Conservation (phyloP, 2,888 invertebrate species). For the Drosophila birchii region DNA sequence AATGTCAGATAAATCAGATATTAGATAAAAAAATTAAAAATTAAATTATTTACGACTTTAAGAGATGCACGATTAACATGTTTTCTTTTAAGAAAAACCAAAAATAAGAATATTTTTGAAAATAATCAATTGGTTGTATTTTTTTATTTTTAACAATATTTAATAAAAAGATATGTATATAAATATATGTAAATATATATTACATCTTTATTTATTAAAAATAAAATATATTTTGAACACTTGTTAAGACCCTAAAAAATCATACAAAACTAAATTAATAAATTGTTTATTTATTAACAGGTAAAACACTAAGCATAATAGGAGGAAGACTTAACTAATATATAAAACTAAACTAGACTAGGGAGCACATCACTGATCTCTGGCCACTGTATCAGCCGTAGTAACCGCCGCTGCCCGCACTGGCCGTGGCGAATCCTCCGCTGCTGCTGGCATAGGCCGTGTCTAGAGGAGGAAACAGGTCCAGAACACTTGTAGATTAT, state of each 20-base stretch:
- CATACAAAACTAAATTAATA: not conserved
- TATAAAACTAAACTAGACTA: conserved; percentile 44
- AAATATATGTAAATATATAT: no score
- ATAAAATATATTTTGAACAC: not conserved
- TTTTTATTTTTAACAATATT: not conserved
- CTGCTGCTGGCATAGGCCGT: conserved; percentile 74
- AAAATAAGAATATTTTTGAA: not conserved
- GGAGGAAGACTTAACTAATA: conserved; percentile 48
- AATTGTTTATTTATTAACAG: conserved; percentile 8
- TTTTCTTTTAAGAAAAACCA: not conserved
- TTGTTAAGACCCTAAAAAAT: not conserved
- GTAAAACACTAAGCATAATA: conserved; percentile 10
- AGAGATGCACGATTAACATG: not conserved
- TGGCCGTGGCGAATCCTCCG: conserved; percentile 68
- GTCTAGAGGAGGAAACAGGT: conserved; percentile 64
- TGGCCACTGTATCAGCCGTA: conserved; percentile 54
- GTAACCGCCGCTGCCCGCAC: conserved; percentile 64
- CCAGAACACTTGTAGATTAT: conserved; percentile 68
- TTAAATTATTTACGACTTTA: no score
- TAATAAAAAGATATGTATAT: not conserved
- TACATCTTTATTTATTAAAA: not conserved
- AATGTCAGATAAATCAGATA: no score
- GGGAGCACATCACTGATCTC: conserved; percentile 5
- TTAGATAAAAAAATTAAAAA: no score
- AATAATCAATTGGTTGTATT: not conserved